Conservation (phyloP, 2,797 vertebrate genomes). For the Tadarida brasiliensis region DNA sequence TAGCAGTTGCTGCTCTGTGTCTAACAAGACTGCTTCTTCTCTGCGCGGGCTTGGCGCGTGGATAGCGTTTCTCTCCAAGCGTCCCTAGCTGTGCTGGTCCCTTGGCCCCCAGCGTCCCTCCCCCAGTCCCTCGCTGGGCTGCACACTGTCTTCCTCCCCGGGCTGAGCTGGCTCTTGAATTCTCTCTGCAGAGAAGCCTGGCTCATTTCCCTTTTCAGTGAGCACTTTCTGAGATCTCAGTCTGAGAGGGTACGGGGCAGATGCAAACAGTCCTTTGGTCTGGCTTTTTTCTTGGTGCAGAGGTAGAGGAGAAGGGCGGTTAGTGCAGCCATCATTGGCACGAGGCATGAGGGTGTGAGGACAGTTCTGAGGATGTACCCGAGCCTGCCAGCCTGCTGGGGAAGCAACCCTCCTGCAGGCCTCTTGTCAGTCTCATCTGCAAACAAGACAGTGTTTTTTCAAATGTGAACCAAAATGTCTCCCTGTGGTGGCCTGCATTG, state of each 20-base stretch:
- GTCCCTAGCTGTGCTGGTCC: too few relatives aligned
- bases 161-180: neutral
- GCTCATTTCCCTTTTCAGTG: neutral
- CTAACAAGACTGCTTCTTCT: neutral
- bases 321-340: rapidly evolving
- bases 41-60: neutral
- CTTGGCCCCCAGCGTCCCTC: rapidly evolving
- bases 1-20: neutral
- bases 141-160: rapidly evolving
- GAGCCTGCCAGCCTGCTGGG: neutral
- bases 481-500: neutral
- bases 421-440: neutral
- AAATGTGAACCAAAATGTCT: neutral
- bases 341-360: neutral
- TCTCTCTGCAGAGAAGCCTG: neutral
- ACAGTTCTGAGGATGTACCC: neutral
- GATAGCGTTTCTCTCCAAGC: neutral
- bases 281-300: neutral
- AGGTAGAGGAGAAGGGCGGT: neutral
- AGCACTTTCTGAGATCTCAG: neutral
- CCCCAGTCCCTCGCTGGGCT: neutral
- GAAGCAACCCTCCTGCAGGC: neutral
- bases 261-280: neutral
- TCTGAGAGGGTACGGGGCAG: neutral
- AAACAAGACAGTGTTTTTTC: neutral